Base-by-base conservation (phyloP, 2,113 vertebrate genomes). In the Tympanuchus pallidicinctus region DNA sequence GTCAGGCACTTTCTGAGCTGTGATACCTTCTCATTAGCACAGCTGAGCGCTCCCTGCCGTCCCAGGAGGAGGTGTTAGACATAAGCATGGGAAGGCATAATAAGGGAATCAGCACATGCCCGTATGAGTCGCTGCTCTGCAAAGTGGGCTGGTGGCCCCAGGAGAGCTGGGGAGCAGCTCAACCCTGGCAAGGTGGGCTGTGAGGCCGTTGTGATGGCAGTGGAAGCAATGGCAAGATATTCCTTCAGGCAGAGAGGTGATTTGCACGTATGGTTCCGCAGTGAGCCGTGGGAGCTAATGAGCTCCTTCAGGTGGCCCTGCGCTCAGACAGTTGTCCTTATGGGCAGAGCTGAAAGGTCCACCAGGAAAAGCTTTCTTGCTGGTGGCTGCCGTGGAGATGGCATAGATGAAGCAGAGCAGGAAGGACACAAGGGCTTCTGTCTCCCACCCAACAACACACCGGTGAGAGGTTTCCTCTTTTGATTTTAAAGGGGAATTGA, bases 371-470 rank as follows among this genome's bases (percentile, higher is more conserved):
- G 19, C 64, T 52, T 36, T 65, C 48, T 40, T 69, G 47, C 17
- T 21, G 11, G 17, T 0, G 0, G 7, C 34, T 19, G 14, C 48
- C 72, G 2, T 30, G 45, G 34, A 11, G 43, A 60, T 1, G 1
- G 70, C 30, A 59, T 36, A 65, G 60, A 18, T 43, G 60, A 24
- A 57, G 30, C 64, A 52, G 65, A 19, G 38, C 66, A 70, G 48
- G 27, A 54, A 27, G 45, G 48, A 63, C 50, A 28, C 2, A 1
- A 38, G 45, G 7, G 27, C 10, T 32, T 79, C 36, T 86, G 59
- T 34, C 59, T n/a, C 43, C 54, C 25, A 22, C 63, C 20, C 36
- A 57, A 7, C 24, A 57, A 36, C 10, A 15, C 32, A 14, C 5
- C 22, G 8, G 16, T 19, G 45, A 72, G 65, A 50, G 27, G 16